These are phyloP conservation scores for Dicaeum eximium DNA, from an alignment of 2,113 vertebrate species.

Conservation along the genomic window DNA sequence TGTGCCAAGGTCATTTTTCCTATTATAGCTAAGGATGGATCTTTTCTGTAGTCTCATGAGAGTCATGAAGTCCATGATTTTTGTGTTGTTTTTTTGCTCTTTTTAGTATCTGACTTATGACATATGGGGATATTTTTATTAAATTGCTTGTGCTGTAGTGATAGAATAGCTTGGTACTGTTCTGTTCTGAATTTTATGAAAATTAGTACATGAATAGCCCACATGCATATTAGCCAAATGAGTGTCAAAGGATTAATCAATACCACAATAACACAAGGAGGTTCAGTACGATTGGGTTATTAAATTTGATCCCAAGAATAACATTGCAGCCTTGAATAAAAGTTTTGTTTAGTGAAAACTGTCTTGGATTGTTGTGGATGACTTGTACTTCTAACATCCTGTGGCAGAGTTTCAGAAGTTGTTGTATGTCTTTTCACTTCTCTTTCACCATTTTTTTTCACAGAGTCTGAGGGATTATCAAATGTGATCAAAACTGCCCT, in stretches of 20 bases:
- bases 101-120: constrained; percentile 38
- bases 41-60: background rate
- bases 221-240: constrained; percentile 25
- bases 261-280: background rate
- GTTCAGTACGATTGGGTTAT: background rate
- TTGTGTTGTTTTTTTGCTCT: background rate
- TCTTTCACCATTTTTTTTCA: background rate
- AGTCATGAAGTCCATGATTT: constrained; percentile 27
- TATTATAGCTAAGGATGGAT: constrained; percentile 49
- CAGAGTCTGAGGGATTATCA: background rate
- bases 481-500: background rate
- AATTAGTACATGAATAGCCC: background rate
- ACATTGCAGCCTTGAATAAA: background rate
- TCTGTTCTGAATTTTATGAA: background rate
- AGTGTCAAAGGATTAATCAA: constrained; percentile 23
- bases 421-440: background rate
- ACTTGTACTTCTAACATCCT: background rate
- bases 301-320: constrained; percentile 18
- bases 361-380: background rate
- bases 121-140: constrained; percentile 21
- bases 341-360: background rate
- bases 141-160: background rate
- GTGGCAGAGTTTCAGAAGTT: background rate
- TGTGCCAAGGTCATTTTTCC: constrained; percentile 41
- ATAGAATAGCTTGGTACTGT: background rate